Evolutionary conservation across 2,888 invertebrate species (phyloP), one percentile per base, ranked within the genome.

Genomic region (Frankliniella intonsa): DNA sequence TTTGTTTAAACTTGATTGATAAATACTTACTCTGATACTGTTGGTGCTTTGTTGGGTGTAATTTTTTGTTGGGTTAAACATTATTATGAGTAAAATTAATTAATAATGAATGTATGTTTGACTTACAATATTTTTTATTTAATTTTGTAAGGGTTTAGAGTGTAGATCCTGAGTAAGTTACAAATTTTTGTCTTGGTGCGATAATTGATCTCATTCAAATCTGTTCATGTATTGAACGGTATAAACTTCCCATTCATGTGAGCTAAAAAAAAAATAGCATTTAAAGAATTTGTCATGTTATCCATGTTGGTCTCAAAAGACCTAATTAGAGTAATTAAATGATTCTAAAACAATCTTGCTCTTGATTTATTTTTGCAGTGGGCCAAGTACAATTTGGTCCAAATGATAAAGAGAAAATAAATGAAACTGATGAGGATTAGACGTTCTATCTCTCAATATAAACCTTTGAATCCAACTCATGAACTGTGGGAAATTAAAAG

Each of bases 181-280:
- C 22, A 25, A 22, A 76, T 25, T 25, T 76, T 25, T 25, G 10
- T 76, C 22, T 25, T 76, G 62, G n/a, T 62, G 62, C 25, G 69
- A 55, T 22, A 25, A 76, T 25, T 76, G 69, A 76, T 76, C 69
- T 76, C 69, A 76, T 22, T 22, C 12, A 76, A 62, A n/a, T 62
- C 38, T 62, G 62, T 62, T 62, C 19, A 25, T 76, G 22, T 76
- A 22, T 22, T 76, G 69, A 76, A 76, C 69, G 22, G 69, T 22
- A 76, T 38, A 25, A 12, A n/a, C 25, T 25, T 76, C 25, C 25
- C 22, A 76, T 76, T 76, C 25, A 25, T 25, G 22, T 69, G 69
- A 76, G 22, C 22, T 8, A 25, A 12, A n/a, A 25, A 19, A 55
- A 12, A 76, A 25, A 10, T 22, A 12, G 69, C 69, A 76, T 76